These are phyloP conservation scores for Chamaetylas fuelleborni DNA, from an alignment of 2,113 vertebrate species.

Conservation along the genomic window DNA sequence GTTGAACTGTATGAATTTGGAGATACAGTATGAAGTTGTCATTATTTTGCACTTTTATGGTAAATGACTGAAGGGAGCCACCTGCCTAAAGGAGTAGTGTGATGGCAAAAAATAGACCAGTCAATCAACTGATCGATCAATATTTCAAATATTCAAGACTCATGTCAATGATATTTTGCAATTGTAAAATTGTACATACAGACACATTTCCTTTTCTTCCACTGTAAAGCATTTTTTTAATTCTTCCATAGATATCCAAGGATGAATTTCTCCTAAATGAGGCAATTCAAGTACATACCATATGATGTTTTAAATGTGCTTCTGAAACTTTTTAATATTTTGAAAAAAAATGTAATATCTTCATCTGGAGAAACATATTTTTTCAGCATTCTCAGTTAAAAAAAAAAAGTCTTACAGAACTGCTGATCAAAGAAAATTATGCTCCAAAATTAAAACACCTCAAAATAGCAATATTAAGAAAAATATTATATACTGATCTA, in stretches of 20 bases:
- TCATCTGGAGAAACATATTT: not conserved
- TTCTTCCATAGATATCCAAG: not conserved
- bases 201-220: not conserved
- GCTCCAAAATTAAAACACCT: not conserved
- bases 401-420: not conserved
- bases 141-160: not conserved
- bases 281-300: not conserved
- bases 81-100: not conserved
- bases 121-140: fast-evolving
- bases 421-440: not conserved
- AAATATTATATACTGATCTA: not conserved
- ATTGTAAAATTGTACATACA: not conserved
- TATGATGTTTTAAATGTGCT: constrained; percentile 1
- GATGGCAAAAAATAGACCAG: not conserved
- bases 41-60: not conserved
- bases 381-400: not conserved
- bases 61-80: not conserved
- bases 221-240: not conserved
- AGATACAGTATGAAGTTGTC: not conserved
- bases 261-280: not conserved
- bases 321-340: constrained; percentile 20
- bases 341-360: not conserved
- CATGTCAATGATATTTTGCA: not conserved
- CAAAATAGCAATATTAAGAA: not conserved
- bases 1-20: not conserved